Evolutionary conservation across 2,888 invertebrate species (phyloP).

Genomic region (Beris morrisii): DNA sequence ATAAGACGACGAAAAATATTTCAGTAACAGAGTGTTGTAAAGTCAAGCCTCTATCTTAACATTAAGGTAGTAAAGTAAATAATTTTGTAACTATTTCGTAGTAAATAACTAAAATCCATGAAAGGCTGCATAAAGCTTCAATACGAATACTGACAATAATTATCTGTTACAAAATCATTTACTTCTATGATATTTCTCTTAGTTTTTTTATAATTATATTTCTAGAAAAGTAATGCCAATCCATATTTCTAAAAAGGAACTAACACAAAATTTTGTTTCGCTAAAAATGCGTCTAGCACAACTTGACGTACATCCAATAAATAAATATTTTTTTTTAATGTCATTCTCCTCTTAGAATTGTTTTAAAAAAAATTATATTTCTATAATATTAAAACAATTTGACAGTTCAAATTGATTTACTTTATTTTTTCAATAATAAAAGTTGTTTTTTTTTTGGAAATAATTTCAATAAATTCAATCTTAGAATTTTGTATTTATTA

Average conservation of each 20-base stretch:
- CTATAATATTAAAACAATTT: too few relatives aligned
- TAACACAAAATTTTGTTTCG: conserved; percentile 21
- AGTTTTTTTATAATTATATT: conserved; percentile 8
- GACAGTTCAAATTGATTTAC: conserved; percentile 9
- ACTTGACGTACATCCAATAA: conserved; percentile 34
- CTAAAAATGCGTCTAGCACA: conserved; percentile 26
- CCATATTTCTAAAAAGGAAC: conserved; percentile 17
- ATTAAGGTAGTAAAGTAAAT: conserved; percentile 29
- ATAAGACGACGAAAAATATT: too few relatives aligned
- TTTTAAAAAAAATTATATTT: too few relatives aligned
- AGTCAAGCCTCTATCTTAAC: conserved; percentile 41
- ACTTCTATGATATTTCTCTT: not conserved
- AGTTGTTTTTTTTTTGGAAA: too few relatives aligned
- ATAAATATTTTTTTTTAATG: conserved; percentile 26
- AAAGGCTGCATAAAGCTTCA: not conserved
- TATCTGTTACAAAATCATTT: not conserved
- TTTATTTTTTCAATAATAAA: too few relatives aligned
- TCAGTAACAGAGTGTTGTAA: not conserved
- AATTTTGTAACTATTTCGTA: conserved; percentile 18
- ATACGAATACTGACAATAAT: not conserved
- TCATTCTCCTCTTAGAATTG: conserved; percentile 11
- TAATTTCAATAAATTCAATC: conserved; percentile 3
- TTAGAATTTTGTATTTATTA: conserved; percentile 32
- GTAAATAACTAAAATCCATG: not conserved
- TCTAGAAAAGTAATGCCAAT: conserved; percentile 32